phyloP scores from a whole-genome alignment of 2,797 vertebrate species.

The Xenentodon cancila region DNA sequence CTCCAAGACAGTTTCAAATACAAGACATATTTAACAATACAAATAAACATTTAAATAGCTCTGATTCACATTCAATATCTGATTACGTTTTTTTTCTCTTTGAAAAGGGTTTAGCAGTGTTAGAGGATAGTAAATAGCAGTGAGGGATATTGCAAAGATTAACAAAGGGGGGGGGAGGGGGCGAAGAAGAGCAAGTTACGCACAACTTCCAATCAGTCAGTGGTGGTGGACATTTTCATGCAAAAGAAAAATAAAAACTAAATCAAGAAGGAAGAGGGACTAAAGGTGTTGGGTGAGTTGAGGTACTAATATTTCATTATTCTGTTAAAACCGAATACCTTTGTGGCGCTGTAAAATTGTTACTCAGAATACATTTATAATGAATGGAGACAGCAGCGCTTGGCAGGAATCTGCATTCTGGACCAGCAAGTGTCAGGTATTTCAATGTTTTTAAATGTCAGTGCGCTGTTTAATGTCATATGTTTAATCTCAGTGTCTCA shows the following conservation, averaged over 20 bases:
- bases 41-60: too few species aligned
- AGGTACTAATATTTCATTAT: too few species aligned
- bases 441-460: too few species aligned
- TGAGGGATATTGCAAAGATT: slow-evolving; percentile 68
- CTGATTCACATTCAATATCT: too few species aligned
- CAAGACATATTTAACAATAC: too few species aligned
- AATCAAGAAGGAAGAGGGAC: slow-evolving; percentile 9
- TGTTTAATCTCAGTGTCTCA: too few species aligned
- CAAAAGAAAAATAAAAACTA: slow-evolving; percentile 14
- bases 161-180: slow-evolving; percentile 37
- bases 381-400: background rate
- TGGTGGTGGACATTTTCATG: slow-evolving; percentile 42
- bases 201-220: slow-evolving; percentile 37
- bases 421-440: too few species aligned
- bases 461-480: too few species aligned
- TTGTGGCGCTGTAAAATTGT: too few species aligned
- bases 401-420: too few species aligned
- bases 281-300: slow-evolving; percentile 57
- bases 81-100: background rate
- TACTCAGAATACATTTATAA: background rate
- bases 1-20: too few species aligned
- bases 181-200: slow-evolving; percentile 16
- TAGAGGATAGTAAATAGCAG: slow-evolving; percentile 46
- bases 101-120: background rate
- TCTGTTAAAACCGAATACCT: too few species aligned